Conservation (phyloP, 2,888 invertebrate species). For the Callyntrura sp. region DNA sequence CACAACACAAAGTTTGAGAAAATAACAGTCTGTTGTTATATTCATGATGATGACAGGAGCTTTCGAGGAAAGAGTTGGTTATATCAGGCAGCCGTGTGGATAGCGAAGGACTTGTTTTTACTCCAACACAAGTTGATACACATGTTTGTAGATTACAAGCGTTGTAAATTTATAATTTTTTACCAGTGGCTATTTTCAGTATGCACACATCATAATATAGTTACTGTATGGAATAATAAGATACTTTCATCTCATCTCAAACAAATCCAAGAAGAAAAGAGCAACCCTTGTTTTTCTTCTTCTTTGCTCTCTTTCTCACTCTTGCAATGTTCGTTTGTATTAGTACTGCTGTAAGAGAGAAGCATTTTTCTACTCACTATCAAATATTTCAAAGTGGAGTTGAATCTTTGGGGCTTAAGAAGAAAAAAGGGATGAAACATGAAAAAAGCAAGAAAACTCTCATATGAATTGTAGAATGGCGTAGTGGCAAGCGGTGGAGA, state of each 20-base stretch:
- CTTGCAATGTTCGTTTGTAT: neutral
- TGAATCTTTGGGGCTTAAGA: constrained; percentile 73
- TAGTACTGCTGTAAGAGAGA: constrained; percentile 40
- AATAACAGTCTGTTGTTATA: constrained; percentile 57
- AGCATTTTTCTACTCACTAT: constrained; percentile 39
- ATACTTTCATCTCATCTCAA: constrained; percentile 40
- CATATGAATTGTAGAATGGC: constrained; percentile 68
- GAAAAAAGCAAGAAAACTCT: constrained; percentile 66
- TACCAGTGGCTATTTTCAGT: constrained; percentile 54
- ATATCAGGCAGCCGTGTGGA: neutral
- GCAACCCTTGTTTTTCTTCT: constrained; percentile 53
- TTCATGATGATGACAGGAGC: constrained; percentile 72
- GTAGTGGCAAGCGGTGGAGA: constrained; percentile 46
- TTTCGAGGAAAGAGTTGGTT: constrained; percentile 1
- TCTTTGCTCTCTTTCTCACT: neutral
- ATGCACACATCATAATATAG: constrained; percentile 50
- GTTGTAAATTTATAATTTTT: constrained; percentile 70
- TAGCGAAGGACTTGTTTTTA: neutral
- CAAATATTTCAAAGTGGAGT: constrained; percentile 71
- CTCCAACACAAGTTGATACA: constrained; percentile 39
- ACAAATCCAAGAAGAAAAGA: constrained; percentile 33
- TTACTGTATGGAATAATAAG: constrained; percentile 54
- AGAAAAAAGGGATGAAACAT: constrained; percentile 73
- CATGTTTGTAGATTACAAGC: constrained; percentile 25
- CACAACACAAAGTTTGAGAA: constrained; percentile 11